Percentiles rank a stretch among this genome's conserved stretches.
Conservation (phyloP, 2,113 vertebrate species). For the Pithys albifrons region DNA sequence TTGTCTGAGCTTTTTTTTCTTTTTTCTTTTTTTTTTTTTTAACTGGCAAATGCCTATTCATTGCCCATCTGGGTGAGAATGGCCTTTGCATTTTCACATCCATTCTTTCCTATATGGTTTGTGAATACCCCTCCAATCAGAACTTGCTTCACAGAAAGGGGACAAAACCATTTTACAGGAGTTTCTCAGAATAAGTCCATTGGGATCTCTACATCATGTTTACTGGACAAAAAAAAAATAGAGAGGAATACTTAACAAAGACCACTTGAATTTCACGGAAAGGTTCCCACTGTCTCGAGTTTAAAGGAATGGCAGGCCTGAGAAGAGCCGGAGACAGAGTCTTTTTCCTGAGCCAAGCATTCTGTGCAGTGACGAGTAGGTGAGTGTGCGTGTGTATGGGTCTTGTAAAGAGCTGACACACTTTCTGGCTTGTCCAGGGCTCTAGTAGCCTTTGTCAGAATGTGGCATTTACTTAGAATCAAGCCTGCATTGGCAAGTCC, state of each 20-base stretch:
- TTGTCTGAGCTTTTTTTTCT: slow-evolving; percentile 52
- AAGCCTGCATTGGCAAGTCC: not conserved
- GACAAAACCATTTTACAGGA: slow-evolving; percentile 76
- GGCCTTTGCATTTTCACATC: slow-evolving; percentile 77
- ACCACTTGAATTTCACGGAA: slow-evolving; percentile 71
- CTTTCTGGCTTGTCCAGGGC: slow-evolving; percentile 16
- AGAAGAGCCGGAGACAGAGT: slow-evolving; percentile 65
- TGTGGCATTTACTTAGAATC: not conserved
- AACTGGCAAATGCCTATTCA: slow-evolving; percentile 78
- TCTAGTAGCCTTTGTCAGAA: not conserved
- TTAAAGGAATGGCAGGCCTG: slow-evolving; percentile 76
- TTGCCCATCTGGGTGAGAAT: slow-evolving; percentile 78
- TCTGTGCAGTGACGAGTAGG: slow-evolving; percentile 51
- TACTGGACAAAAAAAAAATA: slow-evolving; percentile 70
- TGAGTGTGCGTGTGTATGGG: not conserved
- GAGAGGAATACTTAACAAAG: slow-evolving; percentile 68
- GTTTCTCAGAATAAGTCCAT: slow-evolving; percentile 76
- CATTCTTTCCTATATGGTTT: slow-evolving; percentile 76
- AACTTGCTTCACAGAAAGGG: slow-evolving; percentile 70
- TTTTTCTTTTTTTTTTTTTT: not conserved
- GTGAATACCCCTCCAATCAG: slow-evolving; percentile 79
- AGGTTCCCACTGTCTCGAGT: slow-evolving; percentile 76
- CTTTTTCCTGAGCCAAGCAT: slow-evolving; percentile 53
- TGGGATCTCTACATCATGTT: slow-evolving; percentile 77
- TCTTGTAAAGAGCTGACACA: not conserved